phyloP scores from a whole-genome alignment of 92 coral and sea anemone species.

The Diadumene lineata region DNA sequence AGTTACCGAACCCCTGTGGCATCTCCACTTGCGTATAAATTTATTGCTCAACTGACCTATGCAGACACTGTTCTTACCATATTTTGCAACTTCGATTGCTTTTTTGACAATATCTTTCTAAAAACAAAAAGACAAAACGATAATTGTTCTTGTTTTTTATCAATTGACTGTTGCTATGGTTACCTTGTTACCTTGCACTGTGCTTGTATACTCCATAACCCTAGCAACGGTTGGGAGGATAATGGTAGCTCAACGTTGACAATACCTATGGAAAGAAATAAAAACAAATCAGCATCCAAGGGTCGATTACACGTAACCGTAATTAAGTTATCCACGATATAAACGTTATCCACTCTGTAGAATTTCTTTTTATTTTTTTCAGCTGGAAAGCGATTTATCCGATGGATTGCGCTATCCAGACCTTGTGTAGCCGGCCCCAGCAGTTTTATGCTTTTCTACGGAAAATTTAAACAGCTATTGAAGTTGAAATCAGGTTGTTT shows the following conservation, averaged over 20 bases:
- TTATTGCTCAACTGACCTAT: neutral
- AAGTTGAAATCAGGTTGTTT: too few relatives aligned
- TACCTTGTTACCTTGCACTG: slow-evolving; percentile 48
- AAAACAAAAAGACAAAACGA: neutral
- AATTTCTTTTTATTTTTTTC: too few relatives aligned
- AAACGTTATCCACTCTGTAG: neutral
- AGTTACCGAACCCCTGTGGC: too few relatives aligned
- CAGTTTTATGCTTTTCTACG: too few relatives aligned
- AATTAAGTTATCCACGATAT: slow-evolving; percentile 19
- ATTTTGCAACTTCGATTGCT: slow-evolving; percentile 72
- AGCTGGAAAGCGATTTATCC: too few relatives aligned
- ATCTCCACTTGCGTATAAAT: neutral
- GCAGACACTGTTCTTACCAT: slow-evolving; percentile 50
- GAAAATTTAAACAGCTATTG: too few relatives aligned
- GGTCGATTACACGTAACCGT: neutral
- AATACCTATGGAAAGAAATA: slow-evolving; percentile 57
- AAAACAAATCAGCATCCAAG: neutral
- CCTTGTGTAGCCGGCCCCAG: too few relatives aligned
- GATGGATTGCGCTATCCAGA: too few relatives aligned
- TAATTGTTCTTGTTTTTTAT: too few relatives aligned
- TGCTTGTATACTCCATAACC: slow-evolving; percentile 74
- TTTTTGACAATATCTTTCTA: slow-evolving; percentile 51
- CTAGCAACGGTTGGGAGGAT: slow-evolving; percentile 83
- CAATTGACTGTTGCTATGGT: too few relatives aligned
- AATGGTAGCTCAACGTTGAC: slow-evolving; percentile 68